Evolutionary conservation across 2,888 invertebrate species (phyloP), one percentile per base, ranked within the genome.

Genomic region (Geophilus truncorum): DNA sequence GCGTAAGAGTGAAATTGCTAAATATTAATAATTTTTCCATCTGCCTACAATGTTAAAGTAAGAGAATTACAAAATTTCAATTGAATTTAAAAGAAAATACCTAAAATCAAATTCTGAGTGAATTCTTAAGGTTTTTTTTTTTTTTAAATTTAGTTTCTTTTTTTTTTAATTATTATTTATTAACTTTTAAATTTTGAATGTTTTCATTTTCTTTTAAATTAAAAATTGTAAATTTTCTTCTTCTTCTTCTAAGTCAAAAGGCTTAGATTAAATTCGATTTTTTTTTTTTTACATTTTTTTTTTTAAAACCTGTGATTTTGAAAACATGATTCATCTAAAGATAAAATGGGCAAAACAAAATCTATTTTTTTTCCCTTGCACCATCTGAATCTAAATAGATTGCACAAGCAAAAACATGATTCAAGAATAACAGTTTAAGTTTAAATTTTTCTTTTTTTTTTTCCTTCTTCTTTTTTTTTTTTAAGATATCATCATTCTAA

Each of bases 371-470:
- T 18, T 57, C n/a, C n/a, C n/a, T 23, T 57, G 57, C 57, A 57
- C 23, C 57, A 57, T 57, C 57, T 57, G 57, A 9, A 57, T 57
- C 57, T 57, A 57, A 57, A 57, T 57, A 57, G 57, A 57, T 57
- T 57, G 57, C 57, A 57, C 57, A 18, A 57, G 57, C 57, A n/a
- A n/a, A 57, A 57, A 57, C 57, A 57, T 57, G 57, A 57, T 57
- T 57, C 57, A 57, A 57, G 5, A 57, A 57, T 57, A 57, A 51
- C 51, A 57, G 57, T 57, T 57, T 21, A 4, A 57, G n/a, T n/a
- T n/a, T n/a, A 21, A 4, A 5, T 18, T 57, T 21, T 57, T 23
- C 21, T 18, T 3, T 18, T 57, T 57, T 57, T 57, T 57, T 18
- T 4, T 51, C 15, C 9, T 10, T 40, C 15, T 40, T 40, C 36